A percentile compares a stretch with the other conserved stretches of the same genome.
Evolutionary conservation across 2,113 vertebrate genomes (phyloP).

Genomic region (Pogonocichla stellata): DNA sequence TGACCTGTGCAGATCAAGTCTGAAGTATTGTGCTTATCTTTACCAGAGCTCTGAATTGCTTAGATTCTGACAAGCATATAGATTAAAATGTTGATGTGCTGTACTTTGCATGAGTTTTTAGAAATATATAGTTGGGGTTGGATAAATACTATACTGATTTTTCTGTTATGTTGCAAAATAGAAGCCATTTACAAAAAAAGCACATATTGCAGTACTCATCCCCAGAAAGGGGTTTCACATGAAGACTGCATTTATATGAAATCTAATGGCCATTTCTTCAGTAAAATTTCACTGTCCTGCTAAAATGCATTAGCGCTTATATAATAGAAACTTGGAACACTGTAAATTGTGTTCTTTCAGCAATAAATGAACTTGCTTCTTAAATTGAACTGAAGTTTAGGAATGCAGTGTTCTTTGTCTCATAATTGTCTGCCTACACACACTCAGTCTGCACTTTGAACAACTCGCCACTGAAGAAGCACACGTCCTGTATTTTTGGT

Average conservation of each 20-base stretch:
- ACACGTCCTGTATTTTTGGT: conserved; percentile 34
- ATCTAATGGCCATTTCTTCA: conserved; percentile 53
- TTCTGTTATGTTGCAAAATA: not conserved
- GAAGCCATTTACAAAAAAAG: not conserved
- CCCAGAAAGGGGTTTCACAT: conserved; percentile 20
- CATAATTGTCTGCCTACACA: conserved; percentile 42
- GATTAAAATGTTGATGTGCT: not conserved
- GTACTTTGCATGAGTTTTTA: not conserved
- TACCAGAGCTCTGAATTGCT: not conserved
- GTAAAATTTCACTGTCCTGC: conserved; percentile 57
- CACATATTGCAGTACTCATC: not conserved
- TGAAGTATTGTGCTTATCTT: not conserved
- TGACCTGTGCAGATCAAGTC: not conserved
- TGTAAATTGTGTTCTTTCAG: conserved; percentile 63
- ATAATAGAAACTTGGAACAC: conserved; percentile 66
- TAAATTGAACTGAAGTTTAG: conserved; percentile 45
- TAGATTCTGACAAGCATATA: not conserved
- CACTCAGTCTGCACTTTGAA: conserved; percentile 13
- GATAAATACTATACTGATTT: not conserved
- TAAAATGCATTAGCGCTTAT: conserved; percentile 60
- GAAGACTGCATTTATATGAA: conserved; percentile 42
- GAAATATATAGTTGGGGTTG: not conserved
- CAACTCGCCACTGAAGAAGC: not conserved
- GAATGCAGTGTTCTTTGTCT: conserved; percentile 61
- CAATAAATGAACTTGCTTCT: conserved; percentile 65